Evolutionary conservation across 1,140 invertebrate species (phyloP).

Genomic region (Calephelis virginiensis): DNA sequence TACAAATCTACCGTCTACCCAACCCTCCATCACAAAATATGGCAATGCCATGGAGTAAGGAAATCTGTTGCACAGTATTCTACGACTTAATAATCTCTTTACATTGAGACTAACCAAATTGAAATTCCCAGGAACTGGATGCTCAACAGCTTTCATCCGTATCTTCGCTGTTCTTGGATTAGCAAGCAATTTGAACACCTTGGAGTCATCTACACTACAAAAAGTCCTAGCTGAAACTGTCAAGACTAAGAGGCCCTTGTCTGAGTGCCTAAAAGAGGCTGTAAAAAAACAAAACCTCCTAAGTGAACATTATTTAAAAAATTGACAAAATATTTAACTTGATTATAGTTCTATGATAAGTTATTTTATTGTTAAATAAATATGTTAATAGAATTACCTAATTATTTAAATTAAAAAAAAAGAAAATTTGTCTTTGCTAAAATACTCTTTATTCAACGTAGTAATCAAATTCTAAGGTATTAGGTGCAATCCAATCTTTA

Average conservation of each 20-base stretch:
- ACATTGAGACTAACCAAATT: neutral
- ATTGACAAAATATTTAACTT: slow-evolving; percentile 16
- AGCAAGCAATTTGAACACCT: slow-evolving; percentile 81
- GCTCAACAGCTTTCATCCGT: slow-evolving; percentile 82
- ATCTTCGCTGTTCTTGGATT: slow-evolving; percentile 83
- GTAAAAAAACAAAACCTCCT: slow-evolving; percentile 55
- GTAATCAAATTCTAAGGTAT: too few relatives aligned
- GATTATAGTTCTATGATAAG: too few relatives aligned
- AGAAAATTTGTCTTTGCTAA: too few relatives aligned
- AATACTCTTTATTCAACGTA: too few relatives aligned
- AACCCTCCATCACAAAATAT: too few relatives aligned
- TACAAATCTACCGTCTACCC: too few relatives aligned
- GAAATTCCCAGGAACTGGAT: slow-evolving; percentile 75
- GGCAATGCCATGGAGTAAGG: too few relatives aligned
- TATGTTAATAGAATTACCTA: too few relatives aligned
- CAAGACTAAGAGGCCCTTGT: slow-evolving; percentile 74
- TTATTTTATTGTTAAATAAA: too few relatives aligned
- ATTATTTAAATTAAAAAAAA: too few relatives aligned
- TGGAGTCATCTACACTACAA: slow-evolving; percentile 80
- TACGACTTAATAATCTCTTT: neutral
- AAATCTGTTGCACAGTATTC: too few relatives aligned
- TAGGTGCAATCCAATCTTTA: too few relatives aligned
- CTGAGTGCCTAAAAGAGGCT: slow-evolving; percentile 77
- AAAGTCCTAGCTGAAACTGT: slow-evolving; percentile 79
- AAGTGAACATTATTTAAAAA: slow-evolving; percentile 75